A percentile compares a stretch with the other conserved stretches of the same genome.
Conservation (phyloP, 2,113 vertebrate species). For the Eurystomus gularis region DNA sequence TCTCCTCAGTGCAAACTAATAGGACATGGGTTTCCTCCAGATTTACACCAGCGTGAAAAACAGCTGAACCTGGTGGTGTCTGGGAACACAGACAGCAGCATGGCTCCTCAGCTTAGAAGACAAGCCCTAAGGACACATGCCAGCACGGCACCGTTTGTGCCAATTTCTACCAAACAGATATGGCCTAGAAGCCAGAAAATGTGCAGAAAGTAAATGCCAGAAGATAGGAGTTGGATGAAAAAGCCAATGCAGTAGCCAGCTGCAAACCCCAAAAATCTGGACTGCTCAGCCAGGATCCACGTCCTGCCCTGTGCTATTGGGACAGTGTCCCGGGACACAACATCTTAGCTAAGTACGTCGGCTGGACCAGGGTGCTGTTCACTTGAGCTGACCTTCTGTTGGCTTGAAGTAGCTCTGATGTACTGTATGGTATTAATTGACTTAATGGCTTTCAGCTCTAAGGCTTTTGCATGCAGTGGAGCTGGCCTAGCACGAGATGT, state of each 20-base stretch:
- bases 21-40: not conserved
- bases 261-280: not conserved
- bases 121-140: not conserved
- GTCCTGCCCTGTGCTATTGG: not conserved
- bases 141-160: rapidly evolving
- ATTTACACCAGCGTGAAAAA: not conserved
- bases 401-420: not conserved
- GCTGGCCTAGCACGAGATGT: not conserved
- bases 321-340: not conserved
- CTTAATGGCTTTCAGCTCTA: constrained; percentile 43
- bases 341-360: not conserved
- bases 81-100: not conserved
- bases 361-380: not conserved
- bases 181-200: not conserved
- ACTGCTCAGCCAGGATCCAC: not conserved
- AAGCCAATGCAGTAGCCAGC: not conserved
- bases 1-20: not conserved
- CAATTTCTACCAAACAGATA: not conserved
- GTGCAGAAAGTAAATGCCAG: not conserved
- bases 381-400: not conserved
- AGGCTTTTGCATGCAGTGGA: not conserved
- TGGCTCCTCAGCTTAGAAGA: not conserved
- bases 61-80: not conserved
- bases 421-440: not conserved
- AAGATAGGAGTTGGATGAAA: not conserved